A percentile compares a stretch with the other conserved stretches of the same genome.
Evolutionary conservation across 2,888 invertebrate genomes (phyloP).

Genomic region (Seira ritae): DNA sequence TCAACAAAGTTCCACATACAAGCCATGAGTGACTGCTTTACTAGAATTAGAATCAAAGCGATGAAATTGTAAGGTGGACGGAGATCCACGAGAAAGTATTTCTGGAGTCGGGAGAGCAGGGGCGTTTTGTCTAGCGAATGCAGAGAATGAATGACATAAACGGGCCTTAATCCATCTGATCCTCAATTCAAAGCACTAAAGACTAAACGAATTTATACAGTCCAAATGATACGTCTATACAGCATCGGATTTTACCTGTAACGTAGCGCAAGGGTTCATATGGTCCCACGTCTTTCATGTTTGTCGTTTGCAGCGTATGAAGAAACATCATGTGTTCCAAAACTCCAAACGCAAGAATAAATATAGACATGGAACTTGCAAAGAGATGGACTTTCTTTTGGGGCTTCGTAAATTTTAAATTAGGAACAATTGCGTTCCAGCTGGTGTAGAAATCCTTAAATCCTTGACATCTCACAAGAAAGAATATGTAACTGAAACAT

Average conservation of each 20-base stretch:
- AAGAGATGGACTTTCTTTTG: constrained; percentile 5
- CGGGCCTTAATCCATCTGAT: too few relatives aligned
- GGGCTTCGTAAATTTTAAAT: constrained; percentile 14
- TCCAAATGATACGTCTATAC: too few relatives aligned
- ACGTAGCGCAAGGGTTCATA: constrained; percentile 34
- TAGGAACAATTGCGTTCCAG: constrained; percentile 10
- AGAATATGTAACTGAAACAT: constrained; percentile 27
- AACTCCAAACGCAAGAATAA: constrained; percentile 21
- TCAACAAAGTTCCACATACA: constrained; percentile 42
- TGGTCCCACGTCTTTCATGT: constrained; percentile 37
- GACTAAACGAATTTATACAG: too few relatives aligned
- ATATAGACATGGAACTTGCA: constrained; percentile 23
- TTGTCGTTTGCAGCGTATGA: constrained; percentile 23
- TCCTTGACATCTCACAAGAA: constrained; percentile 26
- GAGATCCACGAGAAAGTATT: constrained; percentile 11
- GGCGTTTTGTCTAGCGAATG: too few relatives aligned
- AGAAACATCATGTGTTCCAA: constrained; percentile 25
- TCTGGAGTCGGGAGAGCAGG: background rate
- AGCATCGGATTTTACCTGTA: constrained; percentile 7
- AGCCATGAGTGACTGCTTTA: constrained; percentile 20
- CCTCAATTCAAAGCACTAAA: too few relatives aligned
- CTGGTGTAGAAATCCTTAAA: constrained; percentile 5
- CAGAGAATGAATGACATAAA: too few relatives aligned
- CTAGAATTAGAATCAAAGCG: background rate
- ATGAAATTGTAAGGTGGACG: constrained; percentile 10